phyloP scores from a whole-genome alignment of 2,888 invertebrate genomes.

The Drepanosiphum platanoidis region DNA sequence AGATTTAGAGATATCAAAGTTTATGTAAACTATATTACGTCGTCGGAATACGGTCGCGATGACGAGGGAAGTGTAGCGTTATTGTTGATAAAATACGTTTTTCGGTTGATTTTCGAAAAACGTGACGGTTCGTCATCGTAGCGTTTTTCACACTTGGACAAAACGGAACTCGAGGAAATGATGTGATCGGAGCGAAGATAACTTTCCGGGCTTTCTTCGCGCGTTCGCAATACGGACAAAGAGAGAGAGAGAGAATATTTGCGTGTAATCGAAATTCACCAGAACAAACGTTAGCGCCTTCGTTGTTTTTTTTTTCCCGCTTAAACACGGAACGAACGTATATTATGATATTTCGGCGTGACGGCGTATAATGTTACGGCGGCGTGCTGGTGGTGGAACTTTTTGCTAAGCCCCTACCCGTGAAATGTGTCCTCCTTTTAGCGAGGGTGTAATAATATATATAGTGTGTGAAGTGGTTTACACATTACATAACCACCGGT shows the following conservation, averaged over 20 bases:
- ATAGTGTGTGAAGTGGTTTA: constrained; percentile 21
- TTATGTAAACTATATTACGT: neutral
- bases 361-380: neutral
- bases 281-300: neutral
- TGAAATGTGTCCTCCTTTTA: neutral
- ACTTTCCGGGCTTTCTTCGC: neutral
- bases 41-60: neutral
- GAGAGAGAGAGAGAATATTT: neutral
- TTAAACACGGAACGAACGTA: neutral
- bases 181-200: neutral
- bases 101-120: constrained; percentile 3
- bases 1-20: neutral
- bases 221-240: neutral
- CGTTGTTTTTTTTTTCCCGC: neutral
- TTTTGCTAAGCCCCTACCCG: neutral
- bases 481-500: neutral
- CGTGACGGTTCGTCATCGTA: neutral
- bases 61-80: neutral
- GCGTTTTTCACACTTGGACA: neutral
- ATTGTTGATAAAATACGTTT: constrained; percentile 6
- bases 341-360: neutral
- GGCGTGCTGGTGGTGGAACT: neutral
- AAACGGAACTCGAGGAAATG: neutral
- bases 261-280: neutral
- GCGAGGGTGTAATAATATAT: neutral